A percentile compares a stretch with the other conserved stretches of the same genome.
Evolutionary conservation across 2,797 vertebrate species (phyloP).

Genomic region (Gadopsis marmoratus): DNA sequence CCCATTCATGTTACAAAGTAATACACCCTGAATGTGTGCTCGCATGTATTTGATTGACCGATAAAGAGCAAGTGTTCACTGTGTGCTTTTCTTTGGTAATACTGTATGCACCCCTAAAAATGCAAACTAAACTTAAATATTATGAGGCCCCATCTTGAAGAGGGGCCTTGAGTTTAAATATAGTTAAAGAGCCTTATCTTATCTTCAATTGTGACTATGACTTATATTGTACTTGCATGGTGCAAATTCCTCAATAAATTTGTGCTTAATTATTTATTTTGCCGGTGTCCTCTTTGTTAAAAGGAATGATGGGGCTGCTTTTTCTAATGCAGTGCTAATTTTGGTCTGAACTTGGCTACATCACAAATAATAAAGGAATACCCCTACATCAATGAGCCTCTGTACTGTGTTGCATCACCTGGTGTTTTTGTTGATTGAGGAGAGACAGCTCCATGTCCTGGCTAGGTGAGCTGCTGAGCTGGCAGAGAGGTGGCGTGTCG

Average conservation of each 20-base stretch:
- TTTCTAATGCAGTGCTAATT: slow-evolving; percentile 7
- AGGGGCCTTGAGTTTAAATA: neutral
- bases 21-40: neutral
- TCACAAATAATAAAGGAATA: neutral
- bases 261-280: neutral
- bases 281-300: neutral
- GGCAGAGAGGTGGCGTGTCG: slow-evolving; percentile 88
- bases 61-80: neutral
- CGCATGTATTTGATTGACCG: neutral
- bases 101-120: neutral
- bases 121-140: neutral
- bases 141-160: neutral
- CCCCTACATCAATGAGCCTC: neutral
- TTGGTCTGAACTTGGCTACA: neutral
- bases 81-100: neutral
- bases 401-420: slow-evolving; percentile 80
- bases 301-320: neutral
- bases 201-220: neutral
- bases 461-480: slow-evolving; percentile 89
- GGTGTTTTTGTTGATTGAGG: slow-evolving; percentile 92
- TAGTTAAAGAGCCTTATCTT: neutral
- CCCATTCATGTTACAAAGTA: neutral
- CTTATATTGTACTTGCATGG: neutral
- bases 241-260: neutral
- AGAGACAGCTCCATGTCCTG: slow-evolving; percentile 96